These are phyloP conservation scores for Coleophora flavipennella DNA, from an alignment of 2,888 invertebrate genomes.

Conservation along the genomic window DNA sequence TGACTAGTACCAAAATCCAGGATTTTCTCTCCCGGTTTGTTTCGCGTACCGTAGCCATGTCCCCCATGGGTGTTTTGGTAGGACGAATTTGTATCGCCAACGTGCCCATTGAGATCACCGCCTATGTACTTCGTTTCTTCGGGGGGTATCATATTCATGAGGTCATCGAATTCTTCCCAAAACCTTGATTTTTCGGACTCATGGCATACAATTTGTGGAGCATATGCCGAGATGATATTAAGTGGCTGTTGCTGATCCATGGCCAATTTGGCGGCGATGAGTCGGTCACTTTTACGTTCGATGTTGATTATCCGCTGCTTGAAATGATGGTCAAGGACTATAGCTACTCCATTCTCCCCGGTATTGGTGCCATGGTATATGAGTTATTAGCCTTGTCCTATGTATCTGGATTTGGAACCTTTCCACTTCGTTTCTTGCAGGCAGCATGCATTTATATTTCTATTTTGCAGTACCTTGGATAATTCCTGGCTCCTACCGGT, in stretches of 20 bases:
- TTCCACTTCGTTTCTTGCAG: too few relatives aligned
- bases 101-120: too few relatives aligned
- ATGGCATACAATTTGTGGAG: constrained; percentile 1
- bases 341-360: neutral
- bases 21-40: too few relatives aligned
- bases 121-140: constrained; percentile 5
- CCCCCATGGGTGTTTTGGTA: too few relatives aligned
- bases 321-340: neutral
- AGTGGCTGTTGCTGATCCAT: neutral
- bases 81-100: too few relatives aligned
- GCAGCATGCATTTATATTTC: too few relatives aligned
- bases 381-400: too few relatives aligned
- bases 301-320: neutral
- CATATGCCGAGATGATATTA: too few relatives aligned
- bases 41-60: too few relatives aligned
- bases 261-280: constrained; percentile 1
- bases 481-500: too few relatives aligned
- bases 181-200: constrained; percentile 2
- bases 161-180: constrained; percentile 6
- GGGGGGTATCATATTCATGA: constrained; percentile 1
- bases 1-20: constrained; percentile 3
- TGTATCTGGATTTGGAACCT: too few relatives aligned
- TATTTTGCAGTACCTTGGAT: too few relatives aligned
- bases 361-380: neutral
- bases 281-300: neutral